These are phyloP conservation scores for Euura lappo DNA, from an alignment of 1,140 invertebrate genomes.

Conservation along the genomic window DNA sequence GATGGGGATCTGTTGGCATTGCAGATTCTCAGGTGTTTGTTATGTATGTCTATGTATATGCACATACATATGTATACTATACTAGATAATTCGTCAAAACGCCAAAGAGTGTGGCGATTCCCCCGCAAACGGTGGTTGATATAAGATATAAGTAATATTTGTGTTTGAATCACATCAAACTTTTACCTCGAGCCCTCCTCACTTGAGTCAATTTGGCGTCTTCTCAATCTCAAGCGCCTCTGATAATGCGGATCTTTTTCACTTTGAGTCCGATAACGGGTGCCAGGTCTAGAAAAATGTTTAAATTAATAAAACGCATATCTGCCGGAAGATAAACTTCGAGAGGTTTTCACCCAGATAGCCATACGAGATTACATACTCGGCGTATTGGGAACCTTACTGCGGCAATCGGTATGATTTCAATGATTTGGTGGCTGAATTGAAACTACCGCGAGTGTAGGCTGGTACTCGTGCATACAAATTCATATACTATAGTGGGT, in stretches of 20 bases:
- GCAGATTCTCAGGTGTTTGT: neutral
- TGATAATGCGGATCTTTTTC: slow-evolving; percentile 78
- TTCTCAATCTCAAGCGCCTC: slow-evolving; percentile 67
- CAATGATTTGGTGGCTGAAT: no score
- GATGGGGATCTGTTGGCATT: slow-evolving; percentile 46
- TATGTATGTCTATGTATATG: no score
- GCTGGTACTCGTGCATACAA: no score
- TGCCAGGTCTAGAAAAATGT: slow-evolving; percentile 63
- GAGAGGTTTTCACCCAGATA: neutral
- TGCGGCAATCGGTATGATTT: no score
- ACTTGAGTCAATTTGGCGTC: slow-evolving; percentile 47
- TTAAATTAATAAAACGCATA: slow-evolving; percentile 9
- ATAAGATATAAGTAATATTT: no score
- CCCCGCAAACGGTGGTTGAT: no score
- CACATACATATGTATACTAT: no score
- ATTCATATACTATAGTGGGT: no score
- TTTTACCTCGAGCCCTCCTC: slow-evolving; percentile 51
- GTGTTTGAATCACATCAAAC: neutral
- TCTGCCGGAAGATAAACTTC: neutral
- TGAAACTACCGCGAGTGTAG: no score
- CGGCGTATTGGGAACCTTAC: no score
- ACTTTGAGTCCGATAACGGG: slow-evolving; percentile 77
- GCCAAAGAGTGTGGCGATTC: no score
- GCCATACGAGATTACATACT: neutral
- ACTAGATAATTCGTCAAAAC: no score